Evolutionary conservation across 2,888 invertebrate genomes (phyloP).

Genomic region (Ochlodes sylvanus): DNA sequence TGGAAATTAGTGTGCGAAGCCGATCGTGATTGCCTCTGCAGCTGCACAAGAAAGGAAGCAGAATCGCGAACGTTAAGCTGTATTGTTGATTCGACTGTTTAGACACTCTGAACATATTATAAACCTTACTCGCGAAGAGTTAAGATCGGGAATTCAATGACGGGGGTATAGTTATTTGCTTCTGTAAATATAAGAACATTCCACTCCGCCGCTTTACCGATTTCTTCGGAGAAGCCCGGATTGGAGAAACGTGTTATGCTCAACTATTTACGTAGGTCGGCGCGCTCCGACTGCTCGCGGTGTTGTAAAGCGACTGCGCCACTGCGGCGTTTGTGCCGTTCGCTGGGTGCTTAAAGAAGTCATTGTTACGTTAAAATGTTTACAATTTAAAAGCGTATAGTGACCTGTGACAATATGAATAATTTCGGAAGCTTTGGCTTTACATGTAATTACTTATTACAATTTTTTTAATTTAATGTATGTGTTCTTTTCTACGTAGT

Average conservation of each 20-base stretch:
- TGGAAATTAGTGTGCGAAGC: constrained; percentile 38
- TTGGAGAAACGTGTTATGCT: constrained; percentile 31
- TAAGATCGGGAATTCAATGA: constrained; percentile 12
- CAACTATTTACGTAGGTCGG: constrained; percentile 31
- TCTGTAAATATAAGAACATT: constrained; percentile 32
- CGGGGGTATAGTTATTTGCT: constrained; percentile 13
- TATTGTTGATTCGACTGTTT: constrained; percentile 32
- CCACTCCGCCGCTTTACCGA: constrained; percentile 30
- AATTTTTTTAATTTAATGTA: too few species aligned
- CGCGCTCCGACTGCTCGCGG: background rate
- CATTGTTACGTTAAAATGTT: too few species aligned
- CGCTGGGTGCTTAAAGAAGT: too few species aligned
- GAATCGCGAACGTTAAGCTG: constrained; percentile 36
- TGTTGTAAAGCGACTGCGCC: constrained; percentile 14
- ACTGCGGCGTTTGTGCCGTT: too few species aligned
- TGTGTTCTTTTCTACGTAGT: background rate
- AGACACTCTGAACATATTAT: background rate
- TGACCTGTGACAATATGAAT: too few species aligned
- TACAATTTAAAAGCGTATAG: too few species aligned
- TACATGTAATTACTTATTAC: too few species aligned
- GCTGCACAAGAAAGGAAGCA: constrained; percentile 31
- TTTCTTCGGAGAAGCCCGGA: constrained; percentile 29
- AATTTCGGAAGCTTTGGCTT: too few species aligned
- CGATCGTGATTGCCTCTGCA: constrained; percentile 32
- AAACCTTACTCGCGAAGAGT: constrained; percentile 7